Conservation (phyloP, 2,888 invertebrate genomes). For the Drosophila imparisetae region DNA sequence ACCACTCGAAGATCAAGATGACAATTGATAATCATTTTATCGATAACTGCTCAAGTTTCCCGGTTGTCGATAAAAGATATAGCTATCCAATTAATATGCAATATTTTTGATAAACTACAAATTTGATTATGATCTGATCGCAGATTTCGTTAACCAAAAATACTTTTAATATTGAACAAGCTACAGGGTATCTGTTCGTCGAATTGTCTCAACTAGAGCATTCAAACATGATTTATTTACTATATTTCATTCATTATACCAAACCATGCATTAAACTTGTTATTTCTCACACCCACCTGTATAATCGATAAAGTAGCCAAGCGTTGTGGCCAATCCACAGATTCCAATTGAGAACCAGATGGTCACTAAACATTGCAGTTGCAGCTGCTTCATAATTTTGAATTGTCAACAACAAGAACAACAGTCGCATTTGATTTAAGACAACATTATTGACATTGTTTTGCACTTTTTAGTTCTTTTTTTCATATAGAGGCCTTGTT, state of each 20-base stretch:
- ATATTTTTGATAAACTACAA: neutral
- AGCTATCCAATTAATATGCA: neutral
- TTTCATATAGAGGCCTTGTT: neutral
- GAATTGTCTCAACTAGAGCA: neutral
- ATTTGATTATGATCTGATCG: neutral
- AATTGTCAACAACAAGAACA: conserved; percentile 12
- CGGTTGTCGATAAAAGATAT: neutral
- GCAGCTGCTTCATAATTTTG: conserved; percentile 33
- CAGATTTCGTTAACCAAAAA: neutral
- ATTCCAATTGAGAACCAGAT: conserved; percentile 46
- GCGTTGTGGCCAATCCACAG: conserved; percentile 17
- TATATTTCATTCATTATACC: neutral
- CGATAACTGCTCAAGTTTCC: neutral
- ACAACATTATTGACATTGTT: conserved; percentile 23
- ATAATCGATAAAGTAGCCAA: conserved; percentile 66
- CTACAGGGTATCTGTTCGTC: neutral
- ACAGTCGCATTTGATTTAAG: conserved; percentile 19
- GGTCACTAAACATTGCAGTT: conserved; percentile 31
- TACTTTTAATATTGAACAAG: neutral
- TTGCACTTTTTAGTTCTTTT: conserved; percentile 9
- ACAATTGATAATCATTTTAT: neutral
- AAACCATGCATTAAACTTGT: neutral
- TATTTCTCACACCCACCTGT: conserved; percentile 63
- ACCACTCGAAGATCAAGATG: neutral
- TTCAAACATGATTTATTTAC: neutral